Base-by-base conservation (phyloP, 2,888 invertebrate species). In the Andrena bucephala region DNA sequence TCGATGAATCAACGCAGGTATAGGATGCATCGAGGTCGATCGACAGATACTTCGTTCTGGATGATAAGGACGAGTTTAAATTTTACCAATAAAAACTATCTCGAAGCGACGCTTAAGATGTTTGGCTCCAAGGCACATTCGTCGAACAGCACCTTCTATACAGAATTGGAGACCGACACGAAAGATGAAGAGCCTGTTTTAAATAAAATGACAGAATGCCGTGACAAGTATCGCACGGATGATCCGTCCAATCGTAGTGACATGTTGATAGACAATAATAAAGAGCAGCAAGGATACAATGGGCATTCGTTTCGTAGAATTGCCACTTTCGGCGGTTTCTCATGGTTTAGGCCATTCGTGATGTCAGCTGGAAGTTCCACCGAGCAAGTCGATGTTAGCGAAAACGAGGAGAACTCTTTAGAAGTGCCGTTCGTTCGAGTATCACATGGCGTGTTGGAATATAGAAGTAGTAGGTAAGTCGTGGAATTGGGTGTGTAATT, bases 11-110 rank as follows among this genome's bases (percentile, higher is more conserved):
- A 24, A 59, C 33, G 7, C 63, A 60, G 65, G 27, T 24, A 81
- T 85, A 93, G 93, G 89, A 94, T 93, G 93, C 91, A 91, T 86
- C 92, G 91, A 90, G 87, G 89, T 89, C 93, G 92, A 92, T 90
- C 92, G 91, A 93, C 90, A 88, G 93, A 93, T 75, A 86, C 92
- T 71, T 89, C 90, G 77, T 90, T 92, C 89, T 92, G 92, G 92
- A 92, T 92, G 91, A 92, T 91, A 81, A 92, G 91, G 50, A 72
- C 89, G 65, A 83, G 91, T 85, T 89, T 91, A 75, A 93, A 92
- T 85, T 91, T 91, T 85, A 90, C 91, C 81, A 91, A 92, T 84
- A 89, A 81, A 75, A 85, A 75, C 48, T 79, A 84, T 77, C 82
- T 87, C 75, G 77, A 84, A 10, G 89, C 90, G 36, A 81, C 89